A percentile compares a stretch with the other conserved stretches of the same genome.
These are phyloP conservation scores for Tortricodes alternella DNA, from an alignment of 2,888 invertebrate species.

Conservation along the genomic window DNA sequence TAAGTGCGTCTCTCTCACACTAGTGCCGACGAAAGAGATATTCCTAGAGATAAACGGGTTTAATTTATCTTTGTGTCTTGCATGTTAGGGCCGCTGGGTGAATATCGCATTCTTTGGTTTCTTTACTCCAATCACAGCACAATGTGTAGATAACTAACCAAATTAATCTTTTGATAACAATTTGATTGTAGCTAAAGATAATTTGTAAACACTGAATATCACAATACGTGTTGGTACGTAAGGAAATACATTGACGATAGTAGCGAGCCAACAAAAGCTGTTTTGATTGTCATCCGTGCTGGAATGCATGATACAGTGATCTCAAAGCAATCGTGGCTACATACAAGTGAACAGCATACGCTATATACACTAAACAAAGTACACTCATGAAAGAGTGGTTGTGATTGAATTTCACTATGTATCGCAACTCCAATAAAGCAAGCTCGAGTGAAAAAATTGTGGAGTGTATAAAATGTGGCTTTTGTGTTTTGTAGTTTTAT, in stretches of 20 bases:
- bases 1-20: too few relatives aligned
- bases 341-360: conserved; percentile 14
- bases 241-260: conserved; percentile 55
- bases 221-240: conserved; percentile 55
- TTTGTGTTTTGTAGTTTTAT: conserved; percentile 28
- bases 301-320: conserved; percentile 58
- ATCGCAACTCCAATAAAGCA: conserved; percentile 34
- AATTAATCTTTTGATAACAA: conserved; percentile 60
- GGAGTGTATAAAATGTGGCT: conserved; percentile 38
- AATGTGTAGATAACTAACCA: conserved; percentile 32
- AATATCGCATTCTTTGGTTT: background rate
- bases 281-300: conserved; percentile 58
- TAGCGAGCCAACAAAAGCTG: conserved; percentile 69
- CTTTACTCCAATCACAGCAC: conserved; percentile 41
- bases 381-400: background rate
- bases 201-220: conserved; percentile 74
- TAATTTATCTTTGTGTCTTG: too few relatives aligned
- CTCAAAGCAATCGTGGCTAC: conserved; percentile 23
- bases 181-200: conserved; percentile 65
- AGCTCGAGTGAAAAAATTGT: conserved; percentile 48
- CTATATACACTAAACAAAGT: background rate
- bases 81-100: too few relatives aligned
- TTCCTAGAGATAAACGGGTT: too few relatives aligned
- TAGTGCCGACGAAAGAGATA: too few relatives aligned
- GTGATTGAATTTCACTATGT: conserved; percentile 42